Base-by-base conservation (phyloP, 2,113 vertebrate genomes). In the Terrapene triunguis region DNA sequence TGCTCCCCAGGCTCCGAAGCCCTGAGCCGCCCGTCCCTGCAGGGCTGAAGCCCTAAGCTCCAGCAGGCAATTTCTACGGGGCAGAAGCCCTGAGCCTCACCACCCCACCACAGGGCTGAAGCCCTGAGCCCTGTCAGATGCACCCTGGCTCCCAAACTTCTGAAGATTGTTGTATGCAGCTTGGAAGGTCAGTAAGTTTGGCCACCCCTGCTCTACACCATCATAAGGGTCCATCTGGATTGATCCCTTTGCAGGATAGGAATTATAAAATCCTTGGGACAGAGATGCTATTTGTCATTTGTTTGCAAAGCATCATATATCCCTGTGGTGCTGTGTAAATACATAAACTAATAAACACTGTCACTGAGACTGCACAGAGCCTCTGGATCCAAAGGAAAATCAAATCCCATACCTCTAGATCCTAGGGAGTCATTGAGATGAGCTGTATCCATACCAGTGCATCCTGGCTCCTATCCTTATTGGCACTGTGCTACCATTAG, bases 341-440 rank as follows among this genome's bases (percentile, higher is more conserved):
- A 72, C 65, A 96, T 96, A 97, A 93, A 92, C 88, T 96, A 94
- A 97, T 97, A 93, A 92, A 87, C 93, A 96, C 96, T 94, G 89
- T 93, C 90, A 82, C 93, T 96, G 89, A 95, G 96, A 96, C 96
- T 95, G 94, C 47, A 85, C 91, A 81, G 94, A 89, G 93, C 96
- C 93, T 2, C 87, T 95, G 93, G 85, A 95, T 89, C 81, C 87
- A 89, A 35, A 19, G 44, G 76, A 94, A 96, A 96, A 94, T 95
- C 90, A 92, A 88, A 88, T 83, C 84, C 92, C 65, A 69, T 91
- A 85, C 65, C 89, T 84, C 92, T 97, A 4, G 0, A 22, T 92
- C 95, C 79, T 65, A 87, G 85, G 38, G 85, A 16, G 27, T 59
- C 11, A 9, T 48, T 47, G 83, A 79, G 65, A 90, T 24, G 27